These are phyloP conservation scores for Etheostoma nigrum DNA, from an alignment of 2,797 vertebrate genomes.

Conservation along the genomic window DNA sequence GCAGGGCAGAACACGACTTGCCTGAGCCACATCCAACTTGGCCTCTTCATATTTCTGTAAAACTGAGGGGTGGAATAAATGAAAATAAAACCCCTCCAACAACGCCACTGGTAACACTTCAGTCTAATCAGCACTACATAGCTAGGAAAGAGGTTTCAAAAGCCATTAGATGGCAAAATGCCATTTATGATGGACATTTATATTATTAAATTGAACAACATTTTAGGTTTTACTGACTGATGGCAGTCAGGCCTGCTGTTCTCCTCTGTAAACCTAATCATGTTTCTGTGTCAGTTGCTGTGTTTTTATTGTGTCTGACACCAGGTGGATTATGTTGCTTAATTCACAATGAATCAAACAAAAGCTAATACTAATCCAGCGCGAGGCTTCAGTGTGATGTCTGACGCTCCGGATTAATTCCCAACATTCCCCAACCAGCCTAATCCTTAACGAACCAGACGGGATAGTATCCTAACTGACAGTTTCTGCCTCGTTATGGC, in stretches of 20 bases:
- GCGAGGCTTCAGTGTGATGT: slow-evolving; percentile 79
- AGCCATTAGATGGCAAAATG: slow-evolving; percentile 44
- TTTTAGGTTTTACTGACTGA: slow-evolving; percentile 66
- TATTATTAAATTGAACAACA: slow-evolving; percentile 63
- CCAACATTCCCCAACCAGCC: slow-evolving; percentile 77
- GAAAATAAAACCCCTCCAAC: background rate
- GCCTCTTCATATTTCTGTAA: slow-evolving; percentile 6
- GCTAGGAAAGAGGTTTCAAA: slow-evolving; percentile 26
- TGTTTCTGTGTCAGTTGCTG: slow-evolving; percentile 71
- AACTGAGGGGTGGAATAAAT: slow-evolving; percentile 7
- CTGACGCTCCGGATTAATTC: slow-evolving; percentile 82
- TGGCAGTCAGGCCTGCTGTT: slow-evolving; percentile 54
- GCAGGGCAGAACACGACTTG: slow-evolving; percentile 15
- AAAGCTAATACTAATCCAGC: slow-evolving; percentile 82
- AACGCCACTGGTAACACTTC: background rate
- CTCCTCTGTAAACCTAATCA: slow-evolving; percentile 66
- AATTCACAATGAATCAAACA: slow-evolving; percentile 81
- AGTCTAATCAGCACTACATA: slow-evolving; percentile 14
- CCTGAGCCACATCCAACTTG: slow-evolving; percentile 17
- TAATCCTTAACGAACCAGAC: slow-evolving; percentile 83
- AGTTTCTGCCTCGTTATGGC: slow-evolving; percentile 78
- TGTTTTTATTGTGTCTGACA: slow-evolving; percentile 83
- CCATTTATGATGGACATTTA: slow-evolving; percentile 38
- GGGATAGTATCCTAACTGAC: slow-evolving; percentile 77
- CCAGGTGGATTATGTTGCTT: slow-evolving; percentile 82